Evolutionary conservation across 2,797 vertebrate genomes (phyloP).

Genomic region (Sebastes oblongus): DNA sequence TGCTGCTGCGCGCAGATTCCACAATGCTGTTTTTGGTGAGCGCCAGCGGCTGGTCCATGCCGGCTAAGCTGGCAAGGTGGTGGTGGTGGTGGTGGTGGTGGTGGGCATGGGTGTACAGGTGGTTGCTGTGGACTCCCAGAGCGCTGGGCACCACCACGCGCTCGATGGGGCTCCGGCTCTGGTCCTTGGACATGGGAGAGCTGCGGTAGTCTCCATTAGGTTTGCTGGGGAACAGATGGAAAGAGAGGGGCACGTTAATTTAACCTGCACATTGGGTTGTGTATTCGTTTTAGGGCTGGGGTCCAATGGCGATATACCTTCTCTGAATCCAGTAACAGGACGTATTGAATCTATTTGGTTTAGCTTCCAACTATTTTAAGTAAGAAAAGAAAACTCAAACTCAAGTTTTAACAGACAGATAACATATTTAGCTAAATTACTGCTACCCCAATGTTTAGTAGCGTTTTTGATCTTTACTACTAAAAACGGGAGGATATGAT

Average conservation of each 20-base stretch:
- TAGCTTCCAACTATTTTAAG: neutral
- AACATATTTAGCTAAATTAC: neutral
- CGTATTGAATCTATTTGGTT: neutral
- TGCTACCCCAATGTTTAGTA: neutral
- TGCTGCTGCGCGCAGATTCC: conserved; percentile 80
- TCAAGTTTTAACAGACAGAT: neutral
- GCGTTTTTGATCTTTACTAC: neutral
- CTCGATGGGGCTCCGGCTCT: conserved; percentile 93
- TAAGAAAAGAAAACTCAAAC: neutral
- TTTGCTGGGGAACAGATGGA: conserved; percentile 81
- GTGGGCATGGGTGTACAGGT: conserved; percentile 84
- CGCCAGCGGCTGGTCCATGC: conserved; percentile 95
- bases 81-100: conserved; percentile 69
- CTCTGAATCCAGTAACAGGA: neutral
- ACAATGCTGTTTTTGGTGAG: conserved; percentile 95
- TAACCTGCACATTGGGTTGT: neutral
- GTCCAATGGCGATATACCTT: neutral
- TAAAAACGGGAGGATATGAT: neutral
- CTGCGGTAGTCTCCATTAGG: conserved; percentile 93
- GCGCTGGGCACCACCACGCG: conserved; percentile 83
- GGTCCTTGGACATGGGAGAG: conserved; percentile 81
- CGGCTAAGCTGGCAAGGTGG: conserved; percentile 87
- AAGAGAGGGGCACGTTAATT: neutral
- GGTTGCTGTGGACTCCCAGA: conserved; percentile 87
- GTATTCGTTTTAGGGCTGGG: neutral